These are phyloP conservation scores for Patella pellucida DNA, from an alignment of 2,888 invertebrate genomes.

Conservation along the genomic window DNA sequence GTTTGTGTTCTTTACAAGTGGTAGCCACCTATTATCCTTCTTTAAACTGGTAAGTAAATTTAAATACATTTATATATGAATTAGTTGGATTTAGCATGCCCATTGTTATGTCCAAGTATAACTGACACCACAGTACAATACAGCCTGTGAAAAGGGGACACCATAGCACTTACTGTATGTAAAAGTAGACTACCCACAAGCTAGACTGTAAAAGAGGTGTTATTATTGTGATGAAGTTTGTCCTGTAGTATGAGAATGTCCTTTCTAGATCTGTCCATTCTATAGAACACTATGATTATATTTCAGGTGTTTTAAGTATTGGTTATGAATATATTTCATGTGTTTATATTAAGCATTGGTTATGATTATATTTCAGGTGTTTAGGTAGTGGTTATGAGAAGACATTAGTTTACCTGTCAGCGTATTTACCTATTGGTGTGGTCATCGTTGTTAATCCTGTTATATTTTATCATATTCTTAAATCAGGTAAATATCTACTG, in stretches of 20 bases:
- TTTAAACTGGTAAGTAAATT: background rate
- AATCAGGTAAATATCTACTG: conserved; percentile 7
- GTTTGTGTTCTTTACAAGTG: background rate
- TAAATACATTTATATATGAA: too few relatives aligned
- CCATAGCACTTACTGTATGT: too few relatives aligned
- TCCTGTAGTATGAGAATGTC: too few relatives aligned
- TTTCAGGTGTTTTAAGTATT: background rate
- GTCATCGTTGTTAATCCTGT: conserved; percentile 17
- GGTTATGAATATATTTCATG: background rate
- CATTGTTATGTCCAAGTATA: too few relatives aligned
- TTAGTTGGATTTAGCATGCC: too few relatives aligned
- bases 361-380: background rate
- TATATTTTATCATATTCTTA: conserved; percentile 8
- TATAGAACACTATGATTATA: background rate
- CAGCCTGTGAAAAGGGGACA: too few relatives aligned
- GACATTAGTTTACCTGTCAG: conserved; percentile 13
- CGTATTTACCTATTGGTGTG: conserved; percentile 2
- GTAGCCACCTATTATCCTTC: background rate
- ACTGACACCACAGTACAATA: too few relatives aligned
- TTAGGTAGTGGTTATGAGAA: background rate
- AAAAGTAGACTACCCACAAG: too few relatives aligned
- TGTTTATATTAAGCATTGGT: too few relatives aligned
- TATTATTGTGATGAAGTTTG: too few relatives aligned
- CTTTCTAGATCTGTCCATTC: too few relatives aligned
- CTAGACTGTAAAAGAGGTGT: too few relatives aligned